Evolutionary conservation across 2,888 invertebrate species (phyloP), one percentile per base, ranked within the genome.

Genomic region (Malthinus seriepunctatus): DNA sequence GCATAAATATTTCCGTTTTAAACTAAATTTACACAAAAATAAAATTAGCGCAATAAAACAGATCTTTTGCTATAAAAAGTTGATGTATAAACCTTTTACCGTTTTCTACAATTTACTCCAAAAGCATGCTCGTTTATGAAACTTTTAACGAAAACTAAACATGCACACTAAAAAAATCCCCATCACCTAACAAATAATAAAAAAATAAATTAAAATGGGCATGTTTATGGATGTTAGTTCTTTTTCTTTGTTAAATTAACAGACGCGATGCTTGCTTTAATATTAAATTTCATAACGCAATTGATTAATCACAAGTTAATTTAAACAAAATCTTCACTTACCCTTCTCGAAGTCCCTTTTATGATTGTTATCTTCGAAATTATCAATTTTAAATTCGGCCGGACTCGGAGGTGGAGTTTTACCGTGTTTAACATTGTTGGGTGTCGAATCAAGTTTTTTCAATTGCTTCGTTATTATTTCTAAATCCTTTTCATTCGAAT

Each of bases 321-420:
- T 39, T 15, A 42, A 38, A n/a, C 46, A 32, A 7, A 9, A 46
- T 2, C 14, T 12, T 12, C 6, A 31, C 60, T 58, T 56, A 66
- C 46, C 48, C 32, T 63, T 66, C 35, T 63, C 68, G 65, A 65
- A 62, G 49, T 56, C 50, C 32, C 59, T 31, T 61, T 52, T 56
- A 62, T 44, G 37, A 62, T 47, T 42, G 11, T 55, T 64, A 60
- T 67, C 62, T 12, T 68, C 65, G 8, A 66, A 59, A 37, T 63
- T 64, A 11, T 69, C 65, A 15, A 65, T 48, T 56, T 69, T 67
- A 51, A 69, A 73, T 73, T 77, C 78, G 3, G 76, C 74, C 1
- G 78, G 78, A 66, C 77, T 78, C 9, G 79, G 76, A 10, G 79
- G 79, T 8, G 79, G 78, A 8, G 78, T 78, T 54, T 67, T 73